Evolutionary conservation across 2,888 invertebrate genomes (phyloP).

Genomic region (Plusia festucae): DNA sequence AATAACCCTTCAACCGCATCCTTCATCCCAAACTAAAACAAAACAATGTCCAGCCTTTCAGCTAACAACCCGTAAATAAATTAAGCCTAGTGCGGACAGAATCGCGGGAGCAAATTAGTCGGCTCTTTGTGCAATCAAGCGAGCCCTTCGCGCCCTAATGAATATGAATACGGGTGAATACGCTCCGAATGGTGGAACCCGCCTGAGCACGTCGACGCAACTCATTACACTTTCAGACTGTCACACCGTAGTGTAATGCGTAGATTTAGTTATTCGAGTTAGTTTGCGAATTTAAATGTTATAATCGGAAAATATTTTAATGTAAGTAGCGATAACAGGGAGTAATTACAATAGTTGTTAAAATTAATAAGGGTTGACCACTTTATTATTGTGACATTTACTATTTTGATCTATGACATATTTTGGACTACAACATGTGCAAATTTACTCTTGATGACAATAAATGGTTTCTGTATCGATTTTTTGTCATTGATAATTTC

Average conservation of each 20-base stretch:
- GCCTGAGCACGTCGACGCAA: slow-evolving; percentile 73
- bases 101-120: slow-evolving; percentile 85
- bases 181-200: slow-evolving; percentile 73
- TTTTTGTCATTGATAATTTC: no score
- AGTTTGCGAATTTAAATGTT: no score
- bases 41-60: slow-evolving; percentile 50
- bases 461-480: neutral
- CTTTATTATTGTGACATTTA: no score
- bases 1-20: slow-evolving; percentile 22
- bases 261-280: no score
- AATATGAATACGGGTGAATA: slow-evolving; percentile 86
- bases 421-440: no score
- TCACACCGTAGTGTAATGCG: slow-evolving; percentile 64
- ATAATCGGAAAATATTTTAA: no score
- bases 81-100: slow-evolving; percentile 77
- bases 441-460: no score
- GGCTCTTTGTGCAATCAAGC: slow-evolving; percentile 90
- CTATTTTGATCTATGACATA: no score
- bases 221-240: slow-evolving; percentile 70
- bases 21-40: slow-evolving; percentile 38
- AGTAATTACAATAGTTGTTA: no score
- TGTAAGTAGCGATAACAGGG: no score
- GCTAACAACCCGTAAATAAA: slow-evolving; percentile 77
- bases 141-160: slow-evolving; percentile 86
- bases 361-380: no score